A percentile compares a stretch with the other conserved stretches of the same genome.
Evolutionary conservation across 1,140 invertebrate species (phyloP).

Genomic region (Bombus balteatus): DNA sequence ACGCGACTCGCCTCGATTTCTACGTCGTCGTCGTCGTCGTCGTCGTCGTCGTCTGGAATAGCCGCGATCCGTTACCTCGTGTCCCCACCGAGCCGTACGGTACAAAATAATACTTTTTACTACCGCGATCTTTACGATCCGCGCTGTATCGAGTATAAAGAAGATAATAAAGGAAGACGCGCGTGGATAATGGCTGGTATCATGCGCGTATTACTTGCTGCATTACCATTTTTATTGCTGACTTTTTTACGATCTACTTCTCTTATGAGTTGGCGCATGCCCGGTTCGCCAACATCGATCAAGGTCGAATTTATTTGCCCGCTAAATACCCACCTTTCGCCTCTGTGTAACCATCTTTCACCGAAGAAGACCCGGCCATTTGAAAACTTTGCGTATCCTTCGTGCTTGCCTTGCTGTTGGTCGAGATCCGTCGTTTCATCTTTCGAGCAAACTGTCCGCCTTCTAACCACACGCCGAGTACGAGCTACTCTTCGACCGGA

Average conservation of each 20-base stretch:
- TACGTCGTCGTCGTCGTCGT: not conserved
- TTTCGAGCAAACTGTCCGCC: not conserved
- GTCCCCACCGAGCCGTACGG: not conserved
- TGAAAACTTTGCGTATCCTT: too few species aligned
- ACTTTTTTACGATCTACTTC: slow-evolving; percentile 61
- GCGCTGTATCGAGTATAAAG: slow-evolving; percentile 65
- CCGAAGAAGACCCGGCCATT: too few species aligned
- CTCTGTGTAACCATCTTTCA: too few species aligned
- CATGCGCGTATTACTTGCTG: slow-evolving; percentile 65
- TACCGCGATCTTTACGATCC: slow-evolving; percentile 67
- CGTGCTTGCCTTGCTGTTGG: too few species aligned
- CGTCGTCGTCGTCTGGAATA: not conserved
- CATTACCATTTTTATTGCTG: slow-evolving; percentile 65
- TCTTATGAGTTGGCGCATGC: slow-evolving; percentile 35
- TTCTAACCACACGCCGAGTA: not conserved
- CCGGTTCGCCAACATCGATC: slow-evolving; percentile 48
- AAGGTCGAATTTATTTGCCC: slow-evolving; percentile 27
- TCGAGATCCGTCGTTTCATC: not conserved
- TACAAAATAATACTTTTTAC: slow-evolving; percentile 70
- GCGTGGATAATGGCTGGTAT: slow-evolving; percentile 64
- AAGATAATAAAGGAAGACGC: slow-evolving; percentile 65
- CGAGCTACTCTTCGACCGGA: not conserved
- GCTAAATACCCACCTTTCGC: not conserved
- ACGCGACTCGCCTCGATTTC: not conserved
- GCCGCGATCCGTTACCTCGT: not conserved